A percentile compares a stretch with the other conserved stretches of the same genome.
These are phyloP conservation scores for Diachasma alloeum DNA, from an alignment of 1,140 invertebrate species.

Conservation along the genomic window DNA sequence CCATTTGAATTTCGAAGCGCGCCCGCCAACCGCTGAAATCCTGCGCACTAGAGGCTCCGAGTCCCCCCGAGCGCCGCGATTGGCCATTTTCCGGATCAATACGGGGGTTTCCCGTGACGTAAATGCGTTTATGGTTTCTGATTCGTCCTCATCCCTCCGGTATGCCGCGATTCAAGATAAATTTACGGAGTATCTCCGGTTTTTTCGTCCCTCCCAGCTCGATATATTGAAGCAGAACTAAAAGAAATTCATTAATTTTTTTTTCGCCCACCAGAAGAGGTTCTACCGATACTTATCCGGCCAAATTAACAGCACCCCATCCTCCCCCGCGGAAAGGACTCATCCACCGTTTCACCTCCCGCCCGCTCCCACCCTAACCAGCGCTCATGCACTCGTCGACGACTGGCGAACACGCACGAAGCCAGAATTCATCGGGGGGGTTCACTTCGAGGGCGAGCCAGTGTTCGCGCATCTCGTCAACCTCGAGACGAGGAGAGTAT, in stretches of 20 bases:
- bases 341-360: conserved; percentile 30
- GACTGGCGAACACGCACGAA: conserved; percentile 40
- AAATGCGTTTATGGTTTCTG: conserved; percentile 46
- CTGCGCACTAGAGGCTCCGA: not conserved
- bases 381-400: conserved; percentile 3
- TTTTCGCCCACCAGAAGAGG: not conserved
- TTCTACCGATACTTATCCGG: not conserved
- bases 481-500: conserved; percentile 17
- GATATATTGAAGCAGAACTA: not conserved
- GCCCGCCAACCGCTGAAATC: not conserved
- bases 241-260: not conserved
- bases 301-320: not conserved
- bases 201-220: no score
- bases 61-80: not conserved
- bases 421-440: not conserved
- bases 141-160: conserved; percentile 57
- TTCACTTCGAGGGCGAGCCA: conserved; percentile 31
- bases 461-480: conserved; percentile 31
- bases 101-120: conserved; percentile 57
- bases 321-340: conserved; percentile 37
- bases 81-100: conserved; percentile 52
- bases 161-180: not conserved
- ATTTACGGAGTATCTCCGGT: not conserved
- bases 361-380: not conserved
- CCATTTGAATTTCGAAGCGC: not conserved